Percentiles rank a stretch among this genome's conserved stretches.
Conservation (phyloP, 1,140 invertebrate genomes). For the Trigoniulus corallinus region DNA sequence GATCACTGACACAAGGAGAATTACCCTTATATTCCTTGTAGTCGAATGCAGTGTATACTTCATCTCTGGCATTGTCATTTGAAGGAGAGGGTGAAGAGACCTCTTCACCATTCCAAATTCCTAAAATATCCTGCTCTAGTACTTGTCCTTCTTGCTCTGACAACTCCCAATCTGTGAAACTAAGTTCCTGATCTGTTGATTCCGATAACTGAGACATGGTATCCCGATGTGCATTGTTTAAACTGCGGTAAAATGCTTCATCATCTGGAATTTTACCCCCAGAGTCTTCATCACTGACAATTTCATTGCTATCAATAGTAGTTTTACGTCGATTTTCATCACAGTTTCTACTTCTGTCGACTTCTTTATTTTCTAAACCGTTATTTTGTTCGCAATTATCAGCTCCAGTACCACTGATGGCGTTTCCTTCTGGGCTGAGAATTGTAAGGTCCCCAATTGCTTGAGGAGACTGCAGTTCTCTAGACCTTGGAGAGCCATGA, state of each 20-base stretch:
- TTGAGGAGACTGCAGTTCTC: background rate
- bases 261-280: slow-evolving; percentile 42
- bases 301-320: background rate
- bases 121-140: slow-evolving; percentile 8
- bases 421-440: slow-evolving; percentile 16
- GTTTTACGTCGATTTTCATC: slow-evolving; percentile 6
- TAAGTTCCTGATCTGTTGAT: slow-evolving; percentile 6
- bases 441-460: slow-evolving; percentile 9
- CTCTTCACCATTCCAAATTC: background rate
- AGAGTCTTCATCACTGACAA: slow-evolving; percentile 15
- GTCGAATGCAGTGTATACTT: slow-evolving; percentile 55
- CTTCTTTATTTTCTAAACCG: background rate
- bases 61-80: slow-evolving; percentile 16
- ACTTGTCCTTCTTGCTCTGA: background rate
- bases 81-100: background rate
- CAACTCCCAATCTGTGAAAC: slow-evolving; percentile 9
- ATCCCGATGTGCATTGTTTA: slow-evolving; percentile 71
- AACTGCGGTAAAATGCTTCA: slow-evolving; percentile 71
- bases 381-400: slow-evolving; percentile 15
- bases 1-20: slow-evolving; percentile 44
- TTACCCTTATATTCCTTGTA: slow-evolving; percentile 56
- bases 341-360: slow-evolving; percentile 6
- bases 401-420: slow-evolving; percentile 19
- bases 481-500: background rate
- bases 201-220: slow-evolving; percentile 24